Base-by-base conservation (phyloP, 2,797 vertebrate species). In the Chromobotia macracanthus region DNA sequence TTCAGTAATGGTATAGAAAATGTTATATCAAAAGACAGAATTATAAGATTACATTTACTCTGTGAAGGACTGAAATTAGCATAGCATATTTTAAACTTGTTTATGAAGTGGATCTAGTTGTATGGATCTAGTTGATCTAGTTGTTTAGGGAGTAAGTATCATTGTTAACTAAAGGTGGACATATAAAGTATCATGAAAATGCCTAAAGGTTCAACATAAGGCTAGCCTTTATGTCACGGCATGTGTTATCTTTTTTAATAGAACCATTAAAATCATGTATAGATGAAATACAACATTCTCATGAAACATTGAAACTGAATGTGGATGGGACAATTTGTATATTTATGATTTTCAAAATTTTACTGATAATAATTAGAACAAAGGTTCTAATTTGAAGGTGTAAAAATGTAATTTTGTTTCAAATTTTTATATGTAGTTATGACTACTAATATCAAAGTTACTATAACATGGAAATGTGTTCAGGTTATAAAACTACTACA, bases 341-440 rank as follows among this genome's bases (percentile, higher is more conserved):
- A 75, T 31, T 44, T 55, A 74, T 51, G 31, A 2, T 74, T 74
- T 51, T 35, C 51, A 18, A 23, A 21, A 65, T 41, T 53, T 75
- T 53, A 41, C n/a, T 53, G 15, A 53, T 21, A 48, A 48, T 15
- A 16, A 50, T 13, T 58, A 25, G n/a, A 21, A 11, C 19, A 56
- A 64, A 51, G 44, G 3, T 51, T 74, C 0, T 21, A 11, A 53
- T 61, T 72, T 13, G 11, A 44, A 44, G 11, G 41, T 44, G 41
- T 44, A 44, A 10, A 10, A 44, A 44, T 44, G 9, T 44, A 10
- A 44, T 10, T 31, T 44, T 44, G 38, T 8, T 41, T 44, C 10
- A 44, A 11, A 44, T 11, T 44, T 44, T 10, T 44, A 44, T 10
- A 44, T 44, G 41, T 10, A 10, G 12, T 56, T 5, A 5, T 23